A percentile compares a stretch with the other conserved stretches of the same genome.
These are phyloP conservation scores for Rosalia funebris DNA, from an alignment of 2,888 invertebrate genomes.

Conservation along the genomic window DNA sequence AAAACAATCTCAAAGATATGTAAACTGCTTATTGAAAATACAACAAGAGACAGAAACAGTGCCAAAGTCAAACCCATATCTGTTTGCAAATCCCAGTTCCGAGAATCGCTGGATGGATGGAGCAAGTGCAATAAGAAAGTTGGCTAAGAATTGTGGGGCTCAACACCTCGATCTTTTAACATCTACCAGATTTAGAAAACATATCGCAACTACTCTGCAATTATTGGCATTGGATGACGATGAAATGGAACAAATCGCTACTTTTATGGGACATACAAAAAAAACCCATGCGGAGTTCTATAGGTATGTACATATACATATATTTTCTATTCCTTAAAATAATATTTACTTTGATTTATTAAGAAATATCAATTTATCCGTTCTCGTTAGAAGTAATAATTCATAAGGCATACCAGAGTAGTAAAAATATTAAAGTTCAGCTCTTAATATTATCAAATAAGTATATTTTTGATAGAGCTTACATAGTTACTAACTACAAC, in stretches of 20 bases:
- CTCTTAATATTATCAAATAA: no score
- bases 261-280: constrained; percentile 34
- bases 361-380: no score
- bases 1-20: constrained; percentile 33
- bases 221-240: constrained; percentile 22
- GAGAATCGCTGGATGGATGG: constrained; percentile 41
- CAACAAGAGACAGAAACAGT: constrained; percentile 29
- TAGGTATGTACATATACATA: constrained; percentile 18
- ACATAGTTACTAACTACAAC: no score
- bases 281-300: constrained; percentile 32
- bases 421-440: no score
- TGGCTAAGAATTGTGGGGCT: constrained; percentile 33
- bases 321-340: no score
- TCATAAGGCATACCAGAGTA: no score
- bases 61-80: constrained; percentile 37
- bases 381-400: no score
- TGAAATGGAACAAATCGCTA: constrained; percentile 32
- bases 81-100: constrained; percentile 41
- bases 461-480: no score
- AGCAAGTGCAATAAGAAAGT: constrained; percentile 29
- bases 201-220: constrained; percentile 32
- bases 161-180: constrained; percentile 38
- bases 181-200: constrained; percentile 29
- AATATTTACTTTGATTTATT: no score
- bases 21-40: constrained; percentile 22